Percentiles rank a stretch among this genome's conserved stretches.
Conservation (phyloP, 1,140 invertebrate species). For the Stenopsyche tienmushanensis region DNA sequence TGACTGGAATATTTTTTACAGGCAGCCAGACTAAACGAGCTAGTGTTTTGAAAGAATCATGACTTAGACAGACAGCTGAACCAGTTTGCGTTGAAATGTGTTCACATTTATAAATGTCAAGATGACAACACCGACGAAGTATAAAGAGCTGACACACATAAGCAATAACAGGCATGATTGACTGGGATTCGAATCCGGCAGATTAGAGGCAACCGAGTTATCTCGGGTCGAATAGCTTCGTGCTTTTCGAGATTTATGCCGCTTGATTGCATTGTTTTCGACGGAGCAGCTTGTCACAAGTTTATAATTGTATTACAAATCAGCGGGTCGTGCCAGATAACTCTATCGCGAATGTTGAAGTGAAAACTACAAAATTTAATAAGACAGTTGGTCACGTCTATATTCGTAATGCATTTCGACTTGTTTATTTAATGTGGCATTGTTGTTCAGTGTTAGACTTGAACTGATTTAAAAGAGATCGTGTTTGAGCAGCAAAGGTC, state of each 20-base stretch:
- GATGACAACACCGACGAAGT: constrained; percentile 15
- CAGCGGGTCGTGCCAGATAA: not conserved
- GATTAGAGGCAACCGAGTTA: not conserved
- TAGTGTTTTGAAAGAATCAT: constrained; percentile 12
- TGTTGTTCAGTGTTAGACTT: no score
- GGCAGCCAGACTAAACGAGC: not conserved
- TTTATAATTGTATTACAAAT: not conserved
- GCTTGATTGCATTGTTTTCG: not conserved
- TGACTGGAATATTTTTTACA: constrained; percentile 11
- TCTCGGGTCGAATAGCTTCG: not conserved
- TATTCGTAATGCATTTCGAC: no score
- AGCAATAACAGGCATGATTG: not conserved
- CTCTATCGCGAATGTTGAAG: no score
- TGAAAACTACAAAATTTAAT: no score
- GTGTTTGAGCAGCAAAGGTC: no score
- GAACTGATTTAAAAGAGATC: no score
- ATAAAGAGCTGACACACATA: constrained; percentile 8
- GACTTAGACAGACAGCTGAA: constrained; percentile 20
- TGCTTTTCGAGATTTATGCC: not conserved
- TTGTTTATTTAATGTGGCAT: no score
- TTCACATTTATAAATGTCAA: constrained; percentile 12
- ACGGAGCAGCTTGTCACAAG: not conserved
- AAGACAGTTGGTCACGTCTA: no score
- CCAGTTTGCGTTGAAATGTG: constrained; percentile 9
- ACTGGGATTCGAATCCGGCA: not conserved